Evolutionary conservation across 2,113 vertebrate genomes (phyloP).

Genomic region (Cygnus buccinator): DNA sequence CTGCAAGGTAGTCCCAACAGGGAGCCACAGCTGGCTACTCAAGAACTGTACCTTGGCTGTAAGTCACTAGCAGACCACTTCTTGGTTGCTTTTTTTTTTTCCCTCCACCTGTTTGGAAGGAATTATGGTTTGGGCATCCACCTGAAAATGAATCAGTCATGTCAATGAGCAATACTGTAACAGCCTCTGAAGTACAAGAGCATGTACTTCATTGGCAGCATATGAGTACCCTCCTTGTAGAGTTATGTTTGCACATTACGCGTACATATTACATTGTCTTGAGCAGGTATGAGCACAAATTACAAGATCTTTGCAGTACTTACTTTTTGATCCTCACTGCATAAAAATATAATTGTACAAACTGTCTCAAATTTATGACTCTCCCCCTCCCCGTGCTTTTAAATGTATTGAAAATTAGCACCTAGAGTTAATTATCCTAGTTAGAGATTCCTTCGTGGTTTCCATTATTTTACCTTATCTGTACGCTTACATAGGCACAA

Average conservation of each 20-base stretch:
- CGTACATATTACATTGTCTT: background rate
- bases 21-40: background rate
- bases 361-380: background rate
- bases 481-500: background rate
- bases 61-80: background rate
- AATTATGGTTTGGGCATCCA: background rate
- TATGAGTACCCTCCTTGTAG: background rate
- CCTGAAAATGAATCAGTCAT: accelerated
- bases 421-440: background rate
- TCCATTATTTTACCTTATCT: background rate
- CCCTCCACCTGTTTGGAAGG: background rate
- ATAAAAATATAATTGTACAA: background rate
- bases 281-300: background rate
- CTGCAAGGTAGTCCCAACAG: background rate
- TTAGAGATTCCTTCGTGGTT: background rate
- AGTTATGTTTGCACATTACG: background rate
- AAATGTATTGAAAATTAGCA: background rate
- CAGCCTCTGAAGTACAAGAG: background rate
- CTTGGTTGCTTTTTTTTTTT: background rate
- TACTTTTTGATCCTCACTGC: background rate
- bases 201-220: background rate
- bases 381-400: background rate
- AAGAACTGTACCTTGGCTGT: background rate
- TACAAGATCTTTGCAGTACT: background rate
- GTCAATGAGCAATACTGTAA: background rate